Evolutionary conservation across 2,797 vertebrate genomes (phyloP), one percentile per base, ranked within the genome.

Genomic region (Pempheris klunzingeri): DNA sequence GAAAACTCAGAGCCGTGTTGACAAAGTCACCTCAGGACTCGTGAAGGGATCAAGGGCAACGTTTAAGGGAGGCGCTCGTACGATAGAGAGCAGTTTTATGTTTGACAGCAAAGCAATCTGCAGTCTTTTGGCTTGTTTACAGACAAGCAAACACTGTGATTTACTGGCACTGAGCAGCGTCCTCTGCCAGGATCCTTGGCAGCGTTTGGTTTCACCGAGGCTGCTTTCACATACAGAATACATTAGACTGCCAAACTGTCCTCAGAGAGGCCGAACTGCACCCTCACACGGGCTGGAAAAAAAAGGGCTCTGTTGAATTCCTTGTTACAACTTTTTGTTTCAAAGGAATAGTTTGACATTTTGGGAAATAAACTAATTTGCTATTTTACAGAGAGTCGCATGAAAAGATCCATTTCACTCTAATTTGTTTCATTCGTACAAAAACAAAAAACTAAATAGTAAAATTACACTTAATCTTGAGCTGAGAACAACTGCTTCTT

Each of bases 81-180:
- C 58, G 44, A 77, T 50, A 28, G 52, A 77, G 24, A 69, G 43
- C n/a, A n/a, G 32, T 20, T 53, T 53, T 11, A 52, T 46, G n/a
- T 55, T 58, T 55, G 68, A 72, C 46, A 28, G 67, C 36, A 59
- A 38, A 59, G 57, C 43, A 65, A 64, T 68, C 67, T 24, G 46
- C 57, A n/a, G n/a, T n/a, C 20, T 41, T n/a, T 38, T 44, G 74
- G 61, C 58, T 62, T 0, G 1, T 49, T 50, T 57, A 72, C 65
- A 63, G 46, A 5, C 8, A 32, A 50, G 52, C 18, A 8, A 18
- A 59, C 2, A 22, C 17, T 28, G 11, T 50, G 71, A 74, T 65
- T 81, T 72, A 69, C n/a, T 7, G 61, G 53, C 57, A 46, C 55
- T 2, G 13, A 54, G 55, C 50, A 0, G 7, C 0, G 41, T 5